Evolutionary conservation across 1,140 invertebrate species (phyloP).

Genomic region (Helicorthomorpha holstii): DNA sequence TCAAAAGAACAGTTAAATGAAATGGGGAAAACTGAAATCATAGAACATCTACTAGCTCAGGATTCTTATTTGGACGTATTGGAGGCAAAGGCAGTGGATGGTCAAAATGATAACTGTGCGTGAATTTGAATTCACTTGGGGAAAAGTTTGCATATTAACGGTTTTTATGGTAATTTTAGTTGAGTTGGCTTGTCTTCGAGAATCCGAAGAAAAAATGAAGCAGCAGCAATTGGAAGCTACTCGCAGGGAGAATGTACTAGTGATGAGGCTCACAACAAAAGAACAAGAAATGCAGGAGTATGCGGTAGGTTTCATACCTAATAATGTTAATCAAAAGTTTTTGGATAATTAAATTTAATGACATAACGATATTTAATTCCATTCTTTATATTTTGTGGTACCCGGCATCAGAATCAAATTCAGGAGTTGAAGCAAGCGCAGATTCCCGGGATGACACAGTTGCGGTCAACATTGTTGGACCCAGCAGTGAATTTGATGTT

Average conservation of each 20-base stretch:
- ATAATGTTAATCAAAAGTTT: not conserved
- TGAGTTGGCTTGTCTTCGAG: slow-evolving; percentile 51
- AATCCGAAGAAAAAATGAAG: slow-evolving; percentile 62
- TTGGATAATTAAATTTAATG: not conserved
- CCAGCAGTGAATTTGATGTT: slow-evolving; percentile 90
- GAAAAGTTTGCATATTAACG: not conserved
- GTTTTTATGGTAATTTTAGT: slow-evolving; percentile 32
- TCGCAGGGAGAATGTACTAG: slow-evolving; percentile 75
- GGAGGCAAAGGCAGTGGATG: slow-evolving; percentile 27
- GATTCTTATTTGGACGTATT: slow-evolving; percentile 34
- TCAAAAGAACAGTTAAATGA: slow-evolving; percentile 24
- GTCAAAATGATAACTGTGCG: slow-evolving; percentile 28
- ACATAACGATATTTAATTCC: not conserved
- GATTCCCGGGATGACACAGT: slow-evolving; percentile 51
- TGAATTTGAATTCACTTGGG: slow-evolving; percentile 12
- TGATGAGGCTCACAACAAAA: slow-evolving; percentile 76
- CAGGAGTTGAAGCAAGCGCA: slow-evolving; percentile 71
- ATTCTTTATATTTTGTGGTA: not conserved
- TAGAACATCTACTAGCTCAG: slow-evolving; percentile 33
- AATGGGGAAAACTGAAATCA: slow-evolving; percentile 32
- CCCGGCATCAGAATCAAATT: slow-evolving; percentile 58
- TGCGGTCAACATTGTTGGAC: slow-evolving; percentile 72
- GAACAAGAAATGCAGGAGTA: slow-evolving; percentile 94
- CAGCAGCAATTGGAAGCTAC: slow-evolving; percentile 66
- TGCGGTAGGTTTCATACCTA: slow-evolving; percentile 45